These are phyloP conservation scores for Rutpela maculata DNA, from an alignment of 2,888 invertebrate species.

Conservation along the genomic window DNA sequence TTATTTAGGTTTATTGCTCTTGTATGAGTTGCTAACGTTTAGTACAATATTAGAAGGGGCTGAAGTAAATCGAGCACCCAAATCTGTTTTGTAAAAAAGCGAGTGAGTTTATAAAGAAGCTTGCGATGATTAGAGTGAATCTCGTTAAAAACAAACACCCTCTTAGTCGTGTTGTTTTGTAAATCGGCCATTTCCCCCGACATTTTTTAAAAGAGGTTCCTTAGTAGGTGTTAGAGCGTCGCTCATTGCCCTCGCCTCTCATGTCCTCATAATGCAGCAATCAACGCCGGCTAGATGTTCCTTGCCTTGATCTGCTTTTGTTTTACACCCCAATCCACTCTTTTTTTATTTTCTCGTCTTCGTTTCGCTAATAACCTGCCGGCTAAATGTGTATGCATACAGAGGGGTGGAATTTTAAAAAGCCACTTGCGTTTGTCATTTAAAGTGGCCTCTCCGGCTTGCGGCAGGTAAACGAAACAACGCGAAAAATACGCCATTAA, in stretches of 20 bases:
- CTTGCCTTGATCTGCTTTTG: conserved; percentile 68
- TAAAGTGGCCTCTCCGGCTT: conserved; percentile 63
- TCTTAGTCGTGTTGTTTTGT: conserved; percentile 71
- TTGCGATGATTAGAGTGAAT: conserved; percentile 70
- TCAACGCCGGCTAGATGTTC: conserved; percentile 69
- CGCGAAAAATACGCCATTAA: conserved; percentile 54
- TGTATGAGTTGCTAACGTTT: conserved; percentile 24
- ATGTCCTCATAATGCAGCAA: conserved; percentile 68
- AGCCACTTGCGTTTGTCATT: conserved; percentile 71
- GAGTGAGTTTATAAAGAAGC: conserved; percentile 65
- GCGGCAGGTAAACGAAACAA: conserved; percentile 52
- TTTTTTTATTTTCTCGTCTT: conserved; percentile 68
- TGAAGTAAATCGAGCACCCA: conserved; percentile 28
- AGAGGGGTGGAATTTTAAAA: conserved; percentile 69
- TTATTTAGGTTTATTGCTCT: neutral
- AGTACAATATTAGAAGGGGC: conserved; percentile 4
- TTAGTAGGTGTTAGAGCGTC: conserved; percentile 69
- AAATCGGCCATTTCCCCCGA: conserved; percentile 68
- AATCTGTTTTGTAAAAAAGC: conserved; percentile 39
- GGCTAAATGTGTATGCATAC: conserved; percentile 66
- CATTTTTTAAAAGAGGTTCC: conserved; percentile 67
- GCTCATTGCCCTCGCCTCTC: conserved; percentile 59
- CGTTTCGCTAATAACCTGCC: conserved; percentile 69
- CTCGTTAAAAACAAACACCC: conserved; percentile 74
- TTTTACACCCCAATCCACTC: conserved; percentile 66